phyloP scores from a whole-genome alignment of 2,113 vertebrate genomes.

The Oreochromis spilurus region DNA sequence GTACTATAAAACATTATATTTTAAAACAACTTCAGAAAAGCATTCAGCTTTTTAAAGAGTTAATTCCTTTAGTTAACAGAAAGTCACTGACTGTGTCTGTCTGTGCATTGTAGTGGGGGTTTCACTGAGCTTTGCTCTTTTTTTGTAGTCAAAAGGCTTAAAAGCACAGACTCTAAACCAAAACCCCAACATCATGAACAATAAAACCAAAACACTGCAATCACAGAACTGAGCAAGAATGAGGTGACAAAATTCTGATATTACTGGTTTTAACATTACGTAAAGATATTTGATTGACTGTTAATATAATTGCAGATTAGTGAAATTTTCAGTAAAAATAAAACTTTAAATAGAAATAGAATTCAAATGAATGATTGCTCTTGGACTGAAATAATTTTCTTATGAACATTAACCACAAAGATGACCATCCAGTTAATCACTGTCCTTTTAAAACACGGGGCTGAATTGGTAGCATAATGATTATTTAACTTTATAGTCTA shows the following conservation, averaged over 20 bases:
- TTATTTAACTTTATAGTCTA: neutral
- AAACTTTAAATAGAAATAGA: neutral
- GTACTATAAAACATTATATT: neutral
- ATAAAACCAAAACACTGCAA: neutral
- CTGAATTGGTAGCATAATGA: neutral
- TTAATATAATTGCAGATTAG: neutral
- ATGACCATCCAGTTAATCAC: neutral
- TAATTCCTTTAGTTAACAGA: neutral
- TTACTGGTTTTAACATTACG: rapidly evolving
- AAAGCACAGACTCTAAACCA: neutral
- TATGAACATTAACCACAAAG: neutral
- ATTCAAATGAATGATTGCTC: neutral
- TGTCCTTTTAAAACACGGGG: neutral
- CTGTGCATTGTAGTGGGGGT: neutral
- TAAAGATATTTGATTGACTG: neutral
- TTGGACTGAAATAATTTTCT: neutral
- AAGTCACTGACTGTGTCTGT: neutral
- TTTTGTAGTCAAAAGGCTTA: neutral
- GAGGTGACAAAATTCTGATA: neutral
- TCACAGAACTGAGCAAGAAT: neutral
- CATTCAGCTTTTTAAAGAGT: neutral
- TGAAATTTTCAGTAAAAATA: neutral
- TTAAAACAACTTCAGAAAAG: neutral
- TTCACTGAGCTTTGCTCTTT: neutral
- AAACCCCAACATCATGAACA: neutral